Percentiles rank a stretch among this genome's conserved stretches.
phyloP scores from a whole-genome alignment of 2,113 vertebrate species.

The Megalops atlanticus region DNA sequence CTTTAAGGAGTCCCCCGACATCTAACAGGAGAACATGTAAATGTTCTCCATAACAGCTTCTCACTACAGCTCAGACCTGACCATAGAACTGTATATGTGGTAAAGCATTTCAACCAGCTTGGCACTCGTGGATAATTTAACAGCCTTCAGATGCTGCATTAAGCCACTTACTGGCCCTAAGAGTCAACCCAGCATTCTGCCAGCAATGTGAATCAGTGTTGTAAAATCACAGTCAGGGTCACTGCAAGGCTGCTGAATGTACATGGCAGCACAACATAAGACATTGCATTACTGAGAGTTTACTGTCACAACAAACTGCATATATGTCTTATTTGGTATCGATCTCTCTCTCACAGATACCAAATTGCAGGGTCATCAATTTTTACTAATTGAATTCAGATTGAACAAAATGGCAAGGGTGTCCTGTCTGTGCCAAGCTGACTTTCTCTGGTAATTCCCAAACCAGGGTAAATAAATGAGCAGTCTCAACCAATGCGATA shows the following conservation, averaged over 20 bases:
- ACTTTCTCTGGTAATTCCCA: not conserved
- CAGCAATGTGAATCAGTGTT: not conserved
- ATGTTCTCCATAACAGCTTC: not conserved
- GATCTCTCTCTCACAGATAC: not conserved
- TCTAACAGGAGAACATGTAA: not conserved
- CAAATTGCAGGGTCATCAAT: slow-evolving; percentile 21
- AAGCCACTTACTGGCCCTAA: not conserved
- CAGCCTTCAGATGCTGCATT: slow-evolving; percentile 17
- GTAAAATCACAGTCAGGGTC: not conserved
- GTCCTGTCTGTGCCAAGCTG: not conserved
- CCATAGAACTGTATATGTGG: not conserved
- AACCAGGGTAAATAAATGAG: not conserved
- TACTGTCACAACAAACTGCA: not conserved
- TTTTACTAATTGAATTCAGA: slow-evolving; percentile 19
- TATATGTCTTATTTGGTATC: slow-evolving; percentile 15
- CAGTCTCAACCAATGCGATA: not conserved
- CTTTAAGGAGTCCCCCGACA: not conserved
- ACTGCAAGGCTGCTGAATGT: not conserved
- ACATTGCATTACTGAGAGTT: not conserved
- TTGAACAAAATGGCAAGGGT: slow-evolving; percentile 9
- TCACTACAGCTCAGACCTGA: not conserved
- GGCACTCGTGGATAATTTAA: not conserved
- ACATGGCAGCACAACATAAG: no score
- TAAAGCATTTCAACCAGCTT: not conserved
- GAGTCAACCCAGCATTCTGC: slow-evolving; percentile 1